Conservation (phyloP, 30 jellyfish, hydroid and myxozoan species). For the Aurelia sp. region DNA sequence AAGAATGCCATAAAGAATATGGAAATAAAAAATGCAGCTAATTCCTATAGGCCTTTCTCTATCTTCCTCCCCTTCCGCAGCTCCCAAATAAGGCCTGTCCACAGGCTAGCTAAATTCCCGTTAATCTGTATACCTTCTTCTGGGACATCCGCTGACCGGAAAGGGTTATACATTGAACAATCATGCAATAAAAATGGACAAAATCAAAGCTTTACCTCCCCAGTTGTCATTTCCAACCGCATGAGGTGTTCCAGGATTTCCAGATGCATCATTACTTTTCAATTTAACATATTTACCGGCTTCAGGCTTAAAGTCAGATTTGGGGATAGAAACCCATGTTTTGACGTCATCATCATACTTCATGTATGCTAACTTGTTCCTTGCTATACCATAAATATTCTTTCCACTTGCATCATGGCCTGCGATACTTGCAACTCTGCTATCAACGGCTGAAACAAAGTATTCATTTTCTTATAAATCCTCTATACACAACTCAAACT, state of each 20-base stretch:
- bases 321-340: slow-evolving; percentile 60
- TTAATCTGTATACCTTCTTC: too few species aligned
- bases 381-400: slow-evolving; percentile 57
- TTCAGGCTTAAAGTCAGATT: neutral
- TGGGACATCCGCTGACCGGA: too few species aligned
- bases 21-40: too few species aligned
- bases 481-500: too few species aligned
- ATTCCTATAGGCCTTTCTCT: too few species aligned
- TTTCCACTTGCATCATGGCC: slow-evolving; percentile 42
- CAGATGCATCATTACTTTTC: slow-evolving; percentile 10
- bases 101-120: too few species aligned
- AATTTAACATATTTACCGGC: neutral
- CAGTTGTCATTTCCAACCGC: slow-evolving; percentile 53
- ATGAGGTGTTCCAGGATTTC: slow-evolving; percentile 29
- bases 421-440: slow-evolving; percentile 68
- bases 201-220: slow-evolving; percentile 62
- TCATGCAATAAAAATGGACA: neutral
- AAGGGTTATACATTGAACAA: neutral
- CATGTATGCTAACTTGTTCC: slow-evolving; percentile 65
- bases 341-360: slow-evolving; percentile 39
- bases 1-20: too few species aligned
- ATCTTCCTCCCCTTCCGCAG: too few species aligned
- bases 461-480: neutral
- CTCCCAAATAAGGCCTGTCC: too few species aligned
- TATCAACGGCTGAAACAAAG: slow-evolving; percentile 58